Evolutionary conservation across 2,797 vertebrate species (phyloP).

Genomic region (Columba guinea): DNA sequence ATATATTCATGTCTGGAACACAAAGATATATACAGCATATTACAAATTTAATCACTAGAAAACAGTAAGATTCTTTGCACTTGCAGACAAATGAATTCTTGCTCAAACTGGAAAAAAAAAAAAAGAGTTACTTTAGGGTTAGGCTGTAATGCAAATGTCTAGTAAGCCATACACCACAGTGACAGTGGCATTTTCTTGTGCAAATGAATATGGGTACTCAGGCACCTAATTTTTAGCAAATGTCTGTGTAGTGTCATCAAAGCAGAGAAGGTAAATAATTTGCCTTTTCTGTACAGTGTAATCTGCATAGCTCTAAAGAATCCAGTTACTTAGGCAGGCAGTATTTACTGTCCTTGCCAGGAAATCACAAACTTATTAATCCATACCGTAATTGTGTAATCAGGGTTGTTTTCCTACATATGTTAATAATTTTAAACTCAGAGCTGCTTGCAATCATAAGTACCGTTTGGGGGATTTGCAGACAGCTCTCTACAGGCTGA

Average conservation of each 20-base stretch:
- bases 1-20: conserved; percentile 91
- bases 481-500: not conserved
- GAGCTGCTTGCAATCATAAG: not conserved
- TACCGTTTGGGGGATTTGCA: fast-evolving
- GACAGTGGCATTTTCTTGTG: not conserved
- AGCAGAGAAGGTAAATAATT: not conserved
- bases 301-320: not conserved
- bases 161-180: not conserved
- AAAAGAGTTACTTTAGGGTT: not conserved
- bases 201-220: not conserved
- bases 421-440: not conserved
- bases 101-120: not conserved
- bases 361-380: not conserved
- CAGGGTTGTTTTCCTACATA: not conserved
- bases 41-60: not conserved
- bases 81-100: not conserved
- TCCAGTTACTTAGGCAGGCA: not conserved
- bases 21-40: not conserved
- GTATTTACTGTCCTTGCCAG: not conserved
- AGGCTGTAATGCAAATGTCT: not conserved
- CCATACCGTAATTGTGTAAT: not conserved
- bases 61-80: not conserved
- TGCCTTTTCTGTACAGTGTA: not conserved
- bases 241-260: fast-evolving
- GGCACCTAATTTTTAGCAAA: not conserved